Conservation (phyloP, 2,888 invertebrate species). For the Luffia ferchaultella region DNA sequence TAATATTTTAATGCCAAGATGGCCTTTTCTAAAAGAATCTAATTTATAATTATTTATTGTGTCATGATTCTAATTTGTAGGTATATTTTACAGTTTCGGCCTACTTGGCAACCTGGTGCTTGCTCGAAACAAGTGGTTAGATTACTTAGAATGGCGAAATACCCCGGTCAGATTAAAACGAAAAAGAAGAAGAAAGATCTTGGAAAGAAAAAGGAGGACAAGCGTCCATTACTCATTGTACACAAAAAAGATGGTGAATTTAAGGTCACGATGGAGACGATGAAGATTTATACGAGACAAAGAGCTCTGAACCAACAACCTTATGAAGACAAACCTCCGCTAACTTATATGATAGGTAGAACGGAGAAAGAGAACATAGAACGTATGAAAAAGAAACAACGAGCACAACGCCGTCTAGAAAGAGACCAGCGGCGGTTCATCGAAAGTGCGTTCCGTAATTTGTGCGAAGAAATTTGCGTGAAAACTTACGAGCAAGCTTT, state of each 20-base stretch:
- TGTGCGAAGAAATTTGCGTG: conserved; percentile 51
- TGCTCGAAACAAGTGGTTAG: conserved; percentile 43
- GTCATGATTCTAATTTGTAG: no score
- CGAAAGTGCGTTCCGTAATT: conserved; percentile 44
- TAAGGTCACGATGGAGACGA: conserved; percentile 51
- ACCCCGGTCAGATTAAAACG: conserved; percentile 42
- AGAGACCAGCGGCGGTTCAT: conserved; percentile 45
- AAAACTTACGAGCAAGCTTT: conserved; percentile 55
- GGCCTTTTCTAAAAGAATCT: no score
- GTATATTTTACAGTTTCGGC: conserved; percentile 45
- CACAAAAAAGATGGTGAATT: conserved; percentile 52
- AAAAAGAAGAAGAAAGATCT: conserved; percentile 28
- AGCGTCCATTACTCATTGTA: conserved; percentile 43
- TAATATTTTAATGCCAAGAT: no score
- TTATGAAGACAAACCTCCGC: conserved; percentile 46
- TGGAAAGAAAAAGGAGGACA: conserved; percentile 33
- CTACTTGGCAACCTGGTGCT: conserved; percentile 54
- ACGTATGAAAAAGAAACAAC: conserved; percentile 39
- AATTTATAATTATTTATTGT: no score
- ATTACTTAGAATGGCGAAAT: conserved; percentile 39
- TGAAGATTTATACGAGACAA: conserved; percentile 38
- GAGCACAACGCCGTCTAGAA: conserved; percentile 40
- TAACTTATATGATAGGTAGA: conserved; percentile 48
- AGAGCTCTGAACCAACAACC: conserved; percentile 45
- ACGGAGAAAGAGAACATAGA: conserved; percentile 49